A percentile compares a stretch with the other conserved stretches of the same genome.
These are phyloP conservation scores for Dascyllus trimaculatus DNA, from an alignment of 2,113 vertebrate genomes.

Conservation along the genomic window DNA sequence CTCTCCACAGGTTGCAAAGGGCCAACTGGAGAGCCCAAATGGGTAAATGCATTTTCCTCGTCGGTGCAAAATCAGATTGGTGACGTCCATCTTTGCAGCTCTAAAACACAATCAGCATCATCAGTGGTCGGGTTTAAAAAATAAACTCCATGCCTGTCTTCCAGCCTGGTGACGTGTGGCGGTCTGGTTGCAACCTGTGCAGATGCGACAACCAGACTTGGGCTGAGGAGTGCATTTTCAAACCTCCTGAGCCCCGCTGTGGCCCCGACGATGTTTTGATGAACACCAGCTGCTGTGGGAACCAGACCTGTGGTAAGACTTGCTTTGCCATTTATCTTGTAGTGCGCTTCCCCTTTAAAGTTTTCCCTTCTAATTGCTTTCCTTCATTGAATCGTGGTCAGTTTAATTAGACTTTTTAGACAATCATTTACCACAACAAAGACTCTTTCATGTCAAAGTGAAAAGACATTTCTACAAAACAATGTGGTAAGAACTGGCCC, in stretches of 20 bases:
- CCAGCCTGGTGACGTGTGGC: constrained; percentile 80
- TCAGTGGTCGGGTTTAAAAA: not conserved
- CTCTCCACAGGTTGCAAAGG: constrained; percentile 76
- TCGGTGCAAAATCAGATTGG: not conserved
- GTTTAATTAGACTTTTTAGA: too few relatives aligned
- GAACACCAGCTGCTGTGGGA: constrained; percentile 66
- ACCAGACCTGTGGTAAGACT: constrained; percentile 66
- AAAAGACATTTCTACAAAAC: too few relatives aligned
- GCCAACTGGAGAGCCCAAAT: constrained; percentile 73
- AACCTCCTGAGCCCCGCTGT: constrained; percentile 34
- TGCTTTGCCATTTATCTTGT: too few relatives aligned
- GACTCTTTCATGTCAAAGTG: too few relatives aligned
- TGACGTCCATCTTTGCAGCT: too few relatives aligned
- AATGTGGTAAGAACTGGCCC: constrained; percentile 1
- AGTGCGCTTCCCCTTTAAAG: too few relatives aligned
- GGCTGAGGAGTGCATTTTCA: constrained; percentile 66
- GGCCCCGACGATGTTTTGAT: constrained; percentile 21
- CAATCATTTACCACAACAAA: too few relatives aligned
- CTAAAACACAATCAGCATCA: not conserved
- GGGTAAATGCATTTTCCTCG: constrained; percentile 50
- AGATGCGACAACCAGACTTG: constrained; percentile 74
- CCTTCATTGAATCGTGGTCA: too few relatives aligned
- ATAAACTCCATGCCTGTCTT: not conserved
- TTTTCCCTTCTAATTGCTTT: too few relatives aligned
- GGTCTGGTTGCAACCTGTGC: constrained; percentile 75